A percentile compares a stretch with the other conserved stretches of the same genome.
Conservation (phyloP, 2,113 vertebrate genomes). For the Otolemur garnettii region DNA sequence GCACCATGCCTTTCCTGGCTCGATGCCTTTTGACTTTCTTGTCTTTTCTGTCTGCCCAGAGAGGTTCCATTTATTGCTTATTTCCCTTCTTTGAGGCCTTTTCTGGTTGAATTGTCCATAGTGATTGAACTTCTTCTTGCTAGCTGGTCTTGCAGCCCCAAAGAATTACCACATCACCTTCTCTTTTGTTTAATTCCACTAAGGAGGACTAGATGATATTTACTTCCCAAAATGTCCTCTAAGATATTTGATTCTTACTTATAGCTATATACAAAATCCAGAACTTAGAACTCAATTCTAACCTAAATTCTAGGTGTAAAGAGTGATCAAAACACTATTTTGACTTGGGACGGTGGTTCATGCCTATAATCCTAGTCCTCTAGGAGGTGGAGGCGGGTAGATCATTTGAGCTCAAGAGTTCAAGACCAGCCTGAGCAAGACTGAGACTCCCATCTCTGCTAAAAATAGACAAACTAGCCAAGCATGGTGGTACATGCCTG, state of each 20-base stretch:
- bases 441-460: no score
- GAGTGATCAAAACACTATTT: not conserved
- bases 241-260: conserved; percentile 3
- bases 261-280: not conserved
- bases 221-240: conserved; percentile 9
- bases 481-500: no score
- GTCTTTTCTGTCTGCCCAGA: not conserved
- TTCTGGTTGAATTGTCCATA: not conserved
- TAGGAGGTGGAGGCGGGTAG: no score
- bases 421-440: no score
- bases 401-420: no score
- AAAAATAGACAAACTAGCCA: no score
- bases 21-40: not conserved
- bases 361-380: no score
- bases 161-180: not conserved
- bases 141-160: not conserved
- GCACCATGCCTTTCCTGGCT: not conserved
- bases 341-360: no score
- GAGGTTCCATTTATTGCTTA: not conserved
- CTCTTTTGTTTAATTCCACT: not conserved
- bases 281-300: conserved; percentile 18
- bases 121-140: not conserved
- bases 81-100: not conserved
- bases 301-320: conserved; percentile 40
- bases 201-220: not conserved